Base-by-base conservation (phyloP, 2,113 vertebrate genomes). In the Mixornis gularis region DNA sequence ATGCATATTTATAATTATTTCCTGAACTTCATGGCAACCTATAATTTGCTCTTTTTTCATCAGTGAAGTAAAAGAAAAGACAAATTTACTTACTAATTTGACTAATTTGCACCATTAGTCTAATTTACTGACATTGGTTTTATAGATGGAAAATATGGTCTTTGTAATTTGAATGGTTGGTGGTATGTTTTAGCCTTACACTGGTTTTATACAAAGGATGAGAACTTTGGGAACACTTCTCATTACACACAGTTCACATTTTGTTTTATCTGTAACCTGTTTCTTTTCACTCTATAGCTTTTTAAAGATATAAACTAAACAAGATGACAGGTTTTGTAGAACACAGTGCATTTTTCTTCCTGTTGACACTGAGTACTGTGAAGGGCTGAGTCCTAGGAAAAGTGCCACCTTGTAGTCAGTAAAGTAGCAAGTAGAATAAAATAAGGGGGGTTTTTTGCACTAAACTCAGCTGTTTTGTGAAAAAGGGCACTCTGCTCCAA, bases 1-100 rank as follows among this genome's bases (percentile, higher is more conserved):
- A 66, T 38, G 32, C n/a, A 17, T 93, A 81, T 68, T 93, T 92
- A 10, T 88, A 80, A 90, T 90, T 78, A 74, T 79, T 90, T 83
- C 43, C 64, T 44, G 60, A 78, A 41, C 22, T 86, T 74, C 22
- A 8, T 68, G 60, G 17, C 62, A 90, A 71, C 6, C 32, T 87
- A 38, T 49, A 53, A 74, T 91, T 92, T 68, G 12, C 17, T 53
- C 24, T 52, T 43, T n/a, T 87, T 87, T 74, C 15, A 66, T 78
- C 44, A 60, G 19, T 49, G 36, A 51, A 93, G 15, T 87, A 78
- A 84, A 89, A 41, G 17, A 79, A 76, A 76, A 84, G 16, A 63
- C 51, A 7, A 41, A 87, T 91, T 83, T 65, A 32, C 40, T 66
- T 83, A 56, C 26, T 87, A 65, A 86, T 85, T 86, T 68, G 58